Evolutionary conservation across 2,797 vertebrate species (phyloP).

Genomic region (Babyrousa celebensis): DNA sequence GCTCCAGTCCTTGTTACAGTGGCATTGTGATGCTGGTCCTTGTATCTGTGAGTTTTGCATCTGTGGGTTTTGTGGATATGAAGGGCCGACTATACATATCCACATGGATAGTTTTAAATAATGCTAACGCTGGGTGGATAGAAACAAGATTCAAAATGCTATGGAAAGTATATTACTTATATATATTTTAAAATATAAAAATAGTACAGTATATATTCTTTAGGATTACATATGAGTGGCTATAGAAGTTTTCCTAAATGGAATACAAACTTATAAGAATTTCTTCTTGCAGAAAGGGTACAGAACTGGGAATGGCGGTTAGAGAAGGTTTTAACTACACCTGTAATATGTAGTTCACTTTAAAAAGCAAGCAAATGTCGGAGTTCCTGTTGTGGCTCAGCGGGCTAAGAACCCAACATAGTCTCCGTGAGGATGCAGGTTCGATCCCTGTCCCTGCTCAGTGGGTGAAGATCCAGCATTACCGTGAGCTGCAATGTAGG

Average conservation of each 20-base stretch:
- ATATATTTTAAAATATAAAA: slow-evolving; percentile 39
- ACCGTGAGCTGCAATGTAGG: too few relatives aligned
- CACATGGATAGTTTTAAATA: not conserved
- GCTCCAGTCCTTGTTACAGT: not conserved
- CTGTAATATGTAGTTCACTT: not conserved
- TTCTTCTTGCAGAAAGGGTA: not conserved
- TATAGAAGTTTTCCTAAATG: not conserved
- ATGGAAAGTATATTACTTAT: not conserved
- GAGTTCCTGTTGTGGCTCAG: too few relatives aligned
- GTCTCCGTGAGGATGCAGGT: too few relatives aligned
- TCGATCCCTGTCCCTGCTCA: too few relatives aligned
- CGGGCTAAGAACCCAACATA: too few relatives aligned
- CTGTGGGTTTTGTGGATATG: not conserved
- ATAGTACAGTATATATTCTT: not conserved
- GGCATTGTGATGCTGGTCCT: not conserved
- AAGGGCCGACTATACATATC: not conserved
- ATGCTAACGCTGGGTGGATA: not conserved
- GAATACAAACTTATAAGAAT: not conserved
- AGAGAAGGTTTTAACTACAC: not conserved
- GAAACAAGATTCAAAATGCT: not conserved
- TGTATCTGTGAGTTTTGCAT: not conserved
- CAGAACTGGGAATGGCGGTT: not conserved
- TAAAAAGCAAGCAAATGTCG: not conserved
- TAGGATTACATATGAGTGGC: not conserved
- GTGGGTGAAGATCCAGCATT: too few relatives aligned